phyloP scores from a whole-genome alignment of 1,140 invertebrate species.

The Brachionus calyciflorus region DNA sequence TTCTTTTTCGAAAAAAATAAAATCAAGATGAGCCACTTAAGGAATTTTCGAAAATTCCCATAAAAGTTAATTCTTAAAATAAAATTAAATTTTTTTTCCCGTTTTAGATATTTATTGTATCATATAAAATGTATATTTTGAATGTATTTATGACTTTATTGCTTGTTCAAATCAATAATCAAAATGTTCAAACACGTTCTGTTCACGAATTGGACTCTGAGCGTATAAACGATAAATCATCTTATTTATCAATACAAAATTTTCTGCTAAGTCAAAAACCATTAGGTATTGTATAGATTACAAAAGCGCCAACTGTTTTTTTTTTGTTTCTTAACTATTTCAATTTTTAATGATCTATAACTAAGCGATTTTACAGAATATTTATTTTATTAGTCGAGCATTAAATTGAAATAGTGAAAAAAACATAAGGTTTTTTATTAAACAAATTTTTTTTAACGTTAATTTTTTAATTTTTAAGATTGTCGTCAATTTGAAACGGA shows the following conservation, averaged over 20 bases:
- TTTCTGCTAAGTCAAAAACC: slow-evolving; percentile 9
- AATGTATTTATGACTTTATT: neutral
- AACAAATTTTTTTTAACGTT: neutral
- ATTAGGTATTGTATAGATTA: slow-evolving; percentile 11
- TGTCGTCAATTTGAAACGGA: slow-evolving; percentile 29
- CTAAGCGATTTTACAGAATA: neutral
- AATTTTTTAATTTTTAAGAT: slow-evolving; percentile 4
- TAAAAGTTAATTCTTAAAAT: neutral
- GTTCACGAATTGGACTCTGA: too few relatives aligned
- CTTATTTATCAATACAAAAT: slow-evolving; percentile 18
- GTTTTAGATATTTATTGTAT: slow-evolving; percentile 13
- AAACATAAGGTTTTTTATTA: too few relatives aligned
- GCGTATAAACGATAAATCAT: neutral
- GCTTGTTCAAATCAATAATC: neutral
- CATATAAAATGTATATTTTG: slow-evolving; percentile 27
- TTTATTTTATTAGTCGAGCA: neutral
- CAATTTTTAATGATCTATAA: too few relatives aligned
- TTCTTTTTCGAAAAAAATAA: too few relatives aligned
- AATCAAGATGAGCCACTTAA: neutral
- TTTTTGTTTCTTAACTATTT: too few relatives aligned
- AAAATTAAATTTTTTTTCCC: neutral
- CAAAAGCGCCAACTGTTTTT: slow-evolving; percentile 15
- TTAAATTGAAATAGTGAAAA: neutral
- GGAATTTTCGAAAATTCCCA: neutral
- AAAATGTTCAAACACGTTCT: neutral